phyloP scores from a whole-genome alignment of 2,888 invertebrate genomes.

The Orthosia incerta region DNA sequence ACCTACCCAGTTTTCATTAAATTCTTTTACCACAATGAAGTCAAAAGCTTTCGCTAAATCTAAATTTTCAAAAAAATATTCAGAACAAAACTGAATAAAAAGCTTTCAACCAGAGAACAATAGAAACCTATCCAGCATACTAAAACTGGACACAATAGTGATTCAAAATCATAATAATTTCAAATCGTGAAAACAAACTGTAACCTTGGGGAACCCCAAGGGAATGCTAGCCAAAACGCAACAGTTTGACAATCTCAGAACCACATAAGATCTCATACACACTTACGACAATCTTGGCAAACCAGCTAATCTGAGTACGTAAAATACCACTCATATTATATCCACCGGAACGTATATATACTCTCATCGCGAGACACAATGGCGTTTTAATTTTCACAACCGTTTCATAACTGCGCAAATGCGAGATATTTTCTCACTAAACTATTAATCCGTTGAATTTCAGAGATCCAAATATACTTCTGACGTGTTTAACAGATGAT shows the following conservation, averaged over 20 bases:
- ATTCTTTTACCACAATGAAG: not conserved
- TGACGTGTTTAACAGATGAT: constrained; percentile 44
- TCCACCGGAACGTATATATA: no score
- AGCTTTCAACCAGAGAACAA: not conserved
- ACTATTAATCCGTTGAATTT: constrained; percentile 50
- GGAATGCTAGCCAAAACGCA: not conserved
- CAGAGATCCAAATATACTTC: constrained; percentile 49
- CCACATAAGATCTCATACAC: not conserved
- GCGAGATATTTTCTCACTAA: constrained; percentile 27
- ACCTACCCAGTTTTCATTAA: not conserved
- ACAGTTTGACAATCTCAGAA: constrained; percentile 11
- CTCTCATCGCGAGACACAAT: no score
- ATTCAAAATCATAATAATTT: not conserved
- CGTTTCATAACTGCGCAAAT: constrained; percentile 50
- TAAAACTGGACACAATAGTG: no score
- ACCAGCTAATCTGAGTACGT: constrained; percentile 33
- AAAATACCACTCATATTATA: constrained; percentile 29
- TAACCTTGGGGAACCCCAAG: not conserved
- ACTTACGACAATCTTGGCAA: constrained; percentile 42
- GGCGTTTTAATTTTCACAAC: no score
- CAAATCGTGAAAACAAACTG: not conserved
- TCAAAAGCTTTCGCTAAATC: not conserved
- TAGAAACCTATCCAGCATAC: not conserved
- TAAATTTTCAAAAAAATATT: not conserved
- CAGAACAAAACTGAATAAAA: not conserved